phyloP scores from a whole-genome alignment of 2,888 invertebrate genomes.

The Heliconius charithonia region DNA sequence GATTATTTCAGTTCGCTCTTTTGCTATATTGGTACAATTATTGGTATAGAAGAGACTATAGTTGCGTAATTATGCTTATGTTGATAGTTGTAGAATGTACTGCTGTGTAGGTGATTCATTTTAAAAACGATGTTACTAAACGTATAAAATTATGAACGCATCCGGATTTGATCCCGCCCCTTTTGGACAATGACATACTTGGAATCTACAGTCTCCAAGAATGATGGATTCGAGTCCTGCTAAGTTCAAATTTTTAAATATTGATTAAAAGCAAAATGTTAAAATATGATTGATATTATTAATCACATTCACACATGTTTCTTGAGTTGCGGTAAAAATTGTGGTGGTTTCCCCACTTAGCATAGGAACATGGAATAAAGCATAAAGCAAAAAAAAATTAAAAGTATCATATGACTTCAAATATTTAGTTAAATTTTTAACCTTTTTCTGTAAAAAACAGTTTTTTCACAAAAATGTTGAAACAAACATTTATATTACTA shows the following conservation, averaged over 20 bases:
- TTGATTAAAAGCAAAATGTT: too few species aligned
- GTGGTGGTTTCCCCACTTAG: too few species aligned
- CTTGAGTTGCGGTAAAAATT: too few species aligned
- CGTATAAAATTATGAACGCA: background rate
- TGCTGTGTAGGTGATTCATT: background rate
- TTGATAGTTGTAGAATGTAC: background rate
- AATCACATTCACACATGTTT: too few species aligned
- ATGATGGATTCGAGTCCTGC: too few species aligned
- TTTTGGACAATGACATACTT: background rate
- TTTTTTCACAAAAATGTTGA: too few species aligned
- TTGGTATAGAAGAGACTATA: conserved; percentile 48
- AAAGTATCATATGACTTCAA: too few species aligned
- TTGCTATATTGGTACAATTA: conserved; percentile 1
- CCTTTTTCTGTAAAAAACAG: too few species aligned
- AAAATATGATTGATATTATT: too few species aligned
- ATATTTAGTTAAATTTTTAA: too few species aligned
- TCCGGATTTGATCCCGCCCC: background rate
- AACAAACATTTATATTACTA: background rate
- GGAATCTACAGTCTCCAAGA: background rate
- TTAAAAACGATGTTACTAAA: background rate
- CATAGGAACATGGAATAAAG: too few species aligned
- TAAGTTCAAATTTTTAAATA: background rate
- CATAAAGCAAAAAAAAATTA: too few species aligned
- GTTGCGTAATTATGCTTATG: background rate
- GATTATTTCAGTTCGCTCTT: conserved; percentile 16